Evolutionary conservation across 2,113 vertebrate genomes (phyloP).

Genomic region (Azemiops feae): DNA sequence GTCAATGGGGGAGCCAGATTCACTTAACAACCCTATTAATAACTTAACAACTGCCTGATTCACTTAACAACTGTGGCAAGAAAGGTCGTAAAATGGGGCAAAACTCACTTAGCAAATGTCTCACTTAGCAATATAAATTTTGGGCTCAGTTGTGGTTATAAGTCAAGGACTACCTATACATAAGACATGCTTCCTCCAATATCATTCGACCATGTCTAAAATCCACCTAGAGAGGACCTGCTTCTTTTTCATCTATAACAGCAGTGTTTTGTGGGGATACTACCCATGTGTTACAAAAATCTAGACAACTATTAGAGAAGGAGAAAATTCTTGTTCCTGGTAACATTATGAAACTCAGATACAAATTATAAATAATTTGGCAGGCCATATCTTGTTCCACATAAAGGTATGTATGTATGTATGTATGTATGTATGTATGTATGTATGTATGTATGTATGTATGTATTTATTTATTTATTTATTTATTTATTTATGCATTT

Average conservation of each 20-base stretch:
- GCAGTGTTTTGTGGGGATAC: not conserved
- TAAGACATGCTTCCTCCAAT: not conserved
- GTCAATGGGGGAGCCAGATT: not conserved
- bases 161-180: not conserved
- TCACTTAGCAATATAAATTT: not conserved
- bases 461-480: no score
- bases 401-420: not conserved
- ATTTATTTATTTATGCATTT: no score
- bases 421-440: not conserved
- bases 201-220: not conserved
- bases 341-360: not conserved
- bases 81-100: not conserved
- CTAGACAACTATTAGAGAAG: not conserved
- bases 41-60: not conserved
- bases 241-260: not conserved
- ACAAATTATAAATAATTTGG: not conserved
- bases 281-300: not conserved
- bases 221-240: not conserved
- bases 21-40: not conserved
- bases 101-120: not conserved
- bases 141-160: not conserved
- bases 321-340: not conserved
- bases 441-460: no score
- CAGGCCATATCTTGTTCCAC: not conserved
- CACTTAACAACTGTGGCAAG: not conserved